Base-by-base conservation (phyloP, 2,888 invertebrate species). In the Polylopha cassiicola region DNA sequence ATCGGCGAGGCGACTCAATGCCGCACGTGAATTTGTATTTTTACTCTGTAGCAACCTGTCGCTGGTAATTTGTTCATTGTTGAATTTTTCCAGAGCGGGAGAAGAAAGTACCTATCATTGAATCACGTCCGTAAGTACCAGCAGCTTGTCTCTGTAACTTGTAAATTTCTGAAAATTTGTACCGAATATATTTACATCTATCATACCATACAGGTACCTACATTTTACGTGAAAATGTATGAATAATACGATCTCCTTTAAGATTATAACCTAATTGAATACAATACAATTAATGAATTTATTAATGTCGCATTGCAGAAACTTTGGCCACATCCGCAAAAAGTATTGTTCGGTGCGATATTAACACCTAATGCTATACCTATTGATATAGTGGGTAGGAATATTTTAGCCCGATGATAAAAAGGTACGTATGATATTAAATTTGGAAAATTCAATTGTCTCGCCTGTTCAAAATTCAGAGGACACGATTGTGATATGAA, bases 11-110 rank as follows among this genome's bases (percentile, higher is more conserved):
- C 70, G 69, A 71, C 66, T 60, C 42, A 55, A 50, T 60, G 58
- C 80, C 71, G 70, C 74, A 74, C 61, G 47, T 63, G 80, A 74
- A 79, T 80, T 65, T 53, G 50, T 65, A 76, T 74, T 72, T 61
- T 39, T 50, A 55, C 60, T 61, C 54, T 50, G 47, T 37, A 32
- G 15, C 33, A 27, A 18, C 41, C 41, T 39, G 43, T 49, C 51
- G 56, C 55, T 48, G 37, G 29, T 34, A 44, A 43, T 44, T 43
- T 30, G 36, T 30, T 3, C 39, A 13, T 7, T 4, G 15, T 4
- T 13, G 21, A 30, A 30, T 41, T 20, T 29, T 37, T 22, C 0
- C 23, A 8, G 4, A 9, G n/a, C n/a, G n/a, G n/a, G n/a, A n/a
- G n/a, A n/a, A n/a, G n/a, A n/a, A n/a, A n/a, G n/a, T n/a, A n/a